Base-by-base conservation (phyloP, 2,888 invertebrate genomes). In the Aleiodes testaceus region DNA sequence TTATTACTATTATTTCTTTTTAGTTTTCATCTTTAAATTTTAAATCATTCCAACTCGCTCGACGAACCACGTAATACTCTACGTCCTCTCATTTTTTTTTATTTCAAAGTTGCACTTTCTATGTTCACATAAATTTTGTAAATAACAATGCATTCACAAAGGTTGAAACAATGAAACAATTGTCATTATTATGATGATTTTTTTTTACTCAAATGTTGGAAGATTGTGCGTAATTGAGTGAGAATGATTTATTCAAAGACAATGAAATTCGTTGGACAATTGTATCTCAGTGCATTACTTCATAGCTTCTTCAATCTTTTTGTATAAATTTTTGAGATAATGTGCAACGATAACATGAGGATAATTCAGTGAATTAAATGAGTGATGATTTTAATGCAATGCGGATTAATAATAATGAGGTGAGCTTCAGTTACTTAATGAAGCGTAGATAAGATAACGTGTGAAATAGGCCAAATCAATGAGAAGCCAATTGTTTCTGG, bases 91-190 rank as follows among this genome's bases (percentile, higher is more conserved):
- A 65, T 44, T 70, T 70, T 59, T 70, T 30, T 65, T 53, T 44
- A 65, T 65, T 59, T 70, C 20, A 70, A 65, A 70, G 26, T 44
- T 44, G 65, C 63, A 70, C 70, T 70, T 70, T 70, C 70, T 65
- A 69, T 22, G 26, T 67, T 59, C 36, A n/a, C 14, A 36, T 55
- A 47, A 36, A 53, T 53, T 53, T 26, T 53, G 53, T 53, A 26
- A 53, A 53, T 53, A n/a, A 53, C 22, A 22, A 26, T 26, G 5
- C 26, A 14, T 20, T 26, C 3, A 26, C 18, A 42, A n/a, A 18
- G 59, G 18, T 6, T 59, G 42, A 42, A 36, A 36, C 18, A 36
- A 59, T 59, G 36, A 42, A 18, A 36, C 36, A 11, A 49, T 49
- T 45, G 45, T 45, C 14, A 30, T 55, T 55, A 26, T 55, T 36